Conservation (phyloP, 2,113 vertebrate species). For the Theristicus caerulescens region DNA sequence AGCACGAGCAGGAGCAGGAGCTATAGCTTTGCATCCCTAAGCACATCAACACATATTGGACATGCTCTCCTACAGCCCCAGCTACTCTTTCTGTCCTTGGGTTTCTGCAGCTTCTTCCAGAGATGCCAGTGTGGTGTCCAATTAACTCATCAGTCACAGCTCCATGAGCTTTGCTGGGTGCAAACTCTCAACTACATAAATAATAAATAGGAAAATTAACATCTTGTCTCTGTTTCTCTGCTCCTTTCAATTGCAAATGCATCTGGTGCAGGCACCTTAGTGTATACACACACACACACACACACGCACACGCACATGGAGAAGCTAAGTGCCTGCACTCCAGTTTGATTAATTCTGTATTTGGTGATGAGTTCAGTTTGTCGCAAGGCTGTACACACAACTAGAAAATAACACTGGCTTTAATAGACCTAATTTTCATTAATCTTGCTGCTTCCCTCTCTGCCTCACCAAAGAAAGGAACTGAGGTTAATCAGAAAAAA, state of each 20-base stretch:
- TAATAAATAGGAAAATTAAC: slow-evolving; percentile 44
- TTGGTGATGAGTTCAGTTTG: background rate
- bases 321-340: background rate
- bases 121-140: background rate
- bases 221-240: background rate
- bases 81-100: background rate
- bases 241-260: slow-evolving; percentile 14
- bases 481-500: slow-evolving; percentile 7
- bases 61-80: background rate
- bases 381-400: background rate
- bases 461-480: background rate
- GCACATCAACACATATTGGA: background rate
- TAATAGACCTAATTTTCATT: slow-evolving; percentile 14
- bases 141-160: slow-evolving; percentile 20
- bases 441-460: background rate
- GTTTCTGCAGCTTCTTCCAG: slow-evolving; percentile 3
- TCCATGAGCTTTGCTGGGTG: background rate
- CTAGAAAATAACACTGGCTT: background rate
- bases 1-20: background rate
- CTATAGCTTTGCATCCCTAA: background rate
- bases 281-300: background rate
- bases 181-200: slow-evolving; percentile 25
- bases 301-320: fast-evolving
- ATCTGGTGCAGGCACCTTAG: background rate
- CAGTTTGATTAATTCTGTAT: background rate